Conservation (phyloP, 2,888 invertebrate genomes). For the Acholoe squamosa region DNA sequence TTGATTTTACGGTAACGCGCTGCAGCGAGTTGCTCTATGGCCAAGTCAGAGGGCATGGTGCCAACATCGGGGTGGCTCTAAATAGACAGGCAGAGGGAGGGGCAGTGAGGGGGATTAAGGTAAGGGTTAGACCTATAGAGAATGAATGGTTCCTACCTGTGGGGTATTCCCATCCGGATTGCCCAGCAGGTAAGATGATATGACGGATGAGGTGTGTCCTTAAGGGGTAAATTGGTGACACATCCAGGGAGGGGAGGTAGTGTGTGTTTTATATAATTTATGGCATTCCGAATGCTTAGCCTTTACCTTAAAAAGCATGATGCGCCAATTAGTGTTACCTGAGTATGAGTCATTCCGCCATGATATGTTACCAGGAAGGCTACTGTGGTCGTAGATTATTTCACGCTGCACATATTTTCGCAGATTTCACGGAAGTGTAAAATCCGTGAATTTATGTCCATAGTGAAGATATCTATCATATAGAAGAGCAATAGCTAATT, state of each 20-base stretch:
- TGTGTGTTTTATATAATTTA: not conserved
- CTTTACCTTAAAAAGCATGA: not conserved
- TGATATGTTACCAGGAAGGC: not conserved
- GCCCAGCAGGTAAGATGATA: not conserved
- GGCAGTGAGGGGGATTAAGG: not conserved
- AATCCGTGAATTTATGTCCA: too few relatives aligned
- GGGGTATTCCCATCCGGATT: not conserved
- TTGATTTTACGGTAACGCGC: too few relatives aligned
- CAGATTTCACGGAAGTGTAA: too few relatives aligned
- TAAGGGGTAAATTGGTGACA: slow-evolving; percentile 13
- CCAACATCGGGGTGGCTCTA: not conserved
- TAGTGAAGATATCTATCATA: too few relatives aligned
- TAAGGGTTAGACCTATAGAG: not conserved
- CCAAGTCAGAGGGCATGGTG: too few relatives aligned
- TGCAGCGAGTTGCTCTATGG: too few relatives aligned
- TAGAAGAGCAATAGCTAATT: too few relatives aligned
- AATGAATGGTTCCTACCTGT: not conserved
- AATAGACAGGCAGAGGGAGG: not conserved
- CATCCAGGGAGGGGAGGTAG: not conserved
- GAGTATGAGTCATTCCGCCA: not conserved
- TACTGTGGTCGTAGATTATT: too few relatives aligned
- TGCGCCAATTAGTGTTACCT: not conserved
- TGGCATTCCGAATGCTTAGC: not conserved
- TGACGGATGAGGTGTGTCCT: not conserved
- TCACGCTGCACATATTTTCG: too few relatives aligned